Evolutionary conservation across 2,797 vertebrate genomes (phyloP), one percentile per base, ranked within the genome.

Genomic region (Hozukius guyotensis): DNA sequence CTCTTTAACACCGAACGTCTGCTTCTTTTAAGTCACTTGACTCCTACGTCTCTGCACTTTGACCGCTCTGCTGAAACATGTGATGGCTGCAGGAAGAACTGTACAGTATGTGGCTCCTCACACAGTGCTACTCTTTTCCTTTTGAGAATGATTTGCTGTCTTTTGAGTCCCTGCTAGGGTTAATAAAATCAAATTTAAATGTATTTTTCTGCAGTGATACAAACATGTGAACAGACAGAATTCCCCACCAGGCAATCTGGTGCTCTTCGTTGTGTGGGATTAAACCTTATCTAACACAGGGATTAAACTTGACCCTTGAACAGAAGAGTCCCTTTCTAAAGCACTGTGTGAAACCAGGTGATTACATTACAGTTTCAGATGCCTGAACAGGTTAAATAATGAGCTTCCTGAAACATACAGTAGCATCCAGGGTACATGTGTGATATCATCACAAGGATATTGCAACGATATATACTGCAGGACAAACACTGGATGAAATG

Each of bases 1-100:
- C 42, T 81, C 67, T 84, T 65, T 85, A 68, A 88, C 82, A 67
- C 24, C 1, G 5, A 57, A 62, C 53, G 85, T 82, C 74, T 4
- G 34, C 64, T 55, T 68, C 72, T 73, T 83, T 85, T 69, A 78
- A 52, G 49, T 85, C 77, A 80, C 64, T 82, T 70, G 52, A 83
- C 77, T 64, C 22, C 24, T 42, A 12, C 0, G 10, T 46, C 53
- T 42, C 62, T 57, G 34, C 36, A 68, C 61, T 60, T 62, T 67
- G 18, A 57, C 31, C 20, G 34, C 16, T 72, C 7, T 62, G 52
- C 52, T 71, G 8, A 71, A 81, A 81, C 57, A 72, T 57, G 56
- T 52, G 66, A 79, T 18, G 6, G 18, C 24, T 25, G 25, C 27
- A 27, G 3, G 7, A 34, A n/a, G 8, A 52, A 52, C 2, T 25